Evolutionary conservation across 2,888 invertebrate genomes (phyloP), one percentile per base, ranked within the genome.

Genomic region (Helicoverpa assulta): DNA sequence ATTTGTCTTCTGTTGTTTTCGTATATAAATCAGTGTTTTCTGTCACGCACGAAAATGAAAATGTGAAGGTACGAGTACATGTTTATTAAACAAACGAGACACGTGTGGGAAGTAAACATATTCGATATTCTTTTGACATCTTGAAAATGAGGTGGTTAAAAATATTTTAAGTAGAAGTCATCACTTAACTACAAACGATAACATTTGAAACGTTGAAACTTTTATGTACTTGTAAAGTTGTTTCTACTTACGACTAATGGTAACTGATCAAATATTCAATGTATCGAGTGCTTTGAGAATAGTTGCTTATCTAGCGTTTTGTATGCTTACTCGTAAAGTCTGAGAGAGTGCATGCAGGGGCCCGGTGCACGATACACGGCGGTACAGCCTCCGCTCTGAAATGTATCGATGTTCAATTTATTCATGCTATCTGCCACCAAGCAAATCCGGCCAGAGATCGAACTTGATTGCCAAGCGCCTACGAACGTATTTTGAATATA

Each of bases 381-480:
- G 68, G 57, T 43, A 43, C 67, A 52, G 37, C 73, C 65, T 60
- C 73, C 59, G 63, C 76, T 73, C 72, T 71, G 68, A 81, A 84
- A 85, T 84, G 77, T 87, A 88, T 86, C 83, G 83, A 76, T 74
- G 79, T 80, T 82, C 86, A 85, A 86, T 89, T 86, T 90, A 90
- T 90, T 88, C 86, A 85, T 84, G 80, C 72, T 77, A 82, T 85
- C 82, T 76, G 77, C 79, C 73, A 76, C 75, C 76, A 80, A 86
- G 81, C 83, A 78, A 81, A 84, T 84, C 80, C 70, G 75, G 73
- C 70, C 66, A 74, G 77, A 78, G 75, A 77, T 80, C 79, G 73
- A 75, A 82, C 68, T 68, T 73, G 77, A 81, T 84, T 83, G 72
- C 76, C 63, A 67, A 81, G 76, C 72, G 66, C 76, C 71, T 70